phyloP scores from a whole-genome alignment of 2,113 vertebrate species.

The Ceyx melanurus region DNA sequence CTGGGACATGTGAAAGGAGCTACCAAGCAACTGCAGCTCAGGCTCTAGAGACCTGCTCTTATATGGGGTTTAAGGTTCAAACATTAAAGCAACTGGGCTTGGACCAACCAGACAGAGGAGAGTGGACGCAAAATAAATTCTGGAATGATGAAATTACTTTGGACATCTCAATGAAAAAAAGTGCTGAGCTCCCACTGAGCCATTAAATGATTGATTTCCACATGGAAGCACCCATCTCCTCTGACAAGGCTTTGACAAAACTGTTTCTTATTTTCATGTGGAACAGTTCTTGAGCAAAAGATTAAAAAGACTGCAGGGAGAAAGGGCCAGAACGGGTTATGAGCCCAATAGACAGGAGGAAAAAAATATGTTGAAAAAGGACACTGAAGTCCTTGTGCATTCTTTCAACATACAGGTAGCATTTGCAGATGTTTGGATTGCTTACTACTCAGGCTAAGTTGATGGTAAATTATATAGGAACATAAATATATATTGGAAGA shows the following conservation, averaged over 20 bases:
- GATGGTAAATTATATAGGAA: not conserved
- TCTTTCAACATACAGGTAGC: not conserved
- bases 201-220: conserved; percentile 62
- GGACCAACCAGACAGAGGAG: not conserved
- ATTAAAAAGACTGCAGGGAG: not conserved
- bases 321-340: not conserved
- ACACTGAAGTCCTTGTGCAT: not conserved
- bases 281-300: not conserved
- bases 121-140: not conserved
- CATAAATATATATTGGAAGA: too few species aligned
- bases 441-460: not conserved
- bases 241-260: conserved; percentile 51
- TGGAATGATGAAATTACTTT: conserved; percentile 50
- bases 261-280: not conserved
- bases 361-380: not conserved
- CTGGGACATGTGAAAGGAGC: not conserved
- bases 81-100: not conserved
- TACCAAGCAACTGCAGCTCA: not conserved
- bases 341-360: not conserved
- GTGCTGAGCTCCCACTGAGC: not conserved
- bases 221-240: conserved; percentile 26
- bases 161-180: conserved; percentile 68
- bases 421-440: not conserved
- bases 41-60: not conserved
- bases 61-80: not conserved